Conservation (phyloP, 2,797 vertebrate species). For the Acanthiza pusilla region DNA sequence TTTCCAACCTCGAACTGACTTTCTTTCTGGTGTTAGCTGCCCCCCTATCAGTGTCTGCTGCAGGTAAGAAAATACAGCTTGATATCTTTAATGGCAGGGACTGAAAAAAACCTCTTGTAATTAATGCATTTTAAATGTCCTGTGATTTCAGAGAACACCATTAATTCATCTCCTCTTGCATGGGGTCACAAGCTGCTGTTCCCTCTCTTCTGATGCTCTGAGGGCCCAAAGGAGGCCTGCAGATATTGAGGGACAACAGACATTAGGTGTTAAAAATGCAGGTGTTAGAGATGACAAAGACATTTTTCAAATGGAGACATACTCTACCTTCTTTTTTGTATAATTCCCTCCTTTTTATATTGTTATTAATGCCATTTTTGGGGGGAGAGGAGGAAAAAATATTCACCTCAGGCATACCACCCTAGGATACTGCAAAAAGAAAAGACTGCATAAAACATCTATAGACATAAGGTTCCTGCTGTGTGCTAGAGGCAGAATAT, state of each 20-base stretch:
- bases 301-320: not conserved
- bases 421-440: not conserved
- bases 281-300: not conserved
- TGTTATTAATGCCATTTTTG: not conserved
- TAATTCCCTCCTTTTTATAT: not conserved
- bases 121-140: not conserved
- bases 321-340: not conserved
- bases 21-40: not conserved
- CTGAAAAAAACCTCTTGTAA: not conserved
- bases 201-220: not conserved
- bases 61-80: not conserved
- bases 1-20: not conserved
- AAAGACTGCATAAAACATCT: slow-evolving; percentile 8
- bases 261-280: not conserved
- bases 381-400: not conserved
- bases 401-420: not conserved
- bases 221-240: not conserved
- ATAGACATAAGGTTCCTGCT: slow-evolving; percentile 7
- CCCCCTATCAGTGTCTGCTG: not conserved
- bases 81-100: not conserved
- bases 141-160: not conserved
- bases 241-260: not conserved
- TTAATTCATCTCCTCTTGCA: not conserved
- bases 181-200: not conserved
- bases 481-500: slow-evolving; percentile 7